These are phyloP conservation scores for Terebella lapidaria DNA, from an alignment of 2,888 invertebrate genomes.

Conservation along the genomic window DNA sequence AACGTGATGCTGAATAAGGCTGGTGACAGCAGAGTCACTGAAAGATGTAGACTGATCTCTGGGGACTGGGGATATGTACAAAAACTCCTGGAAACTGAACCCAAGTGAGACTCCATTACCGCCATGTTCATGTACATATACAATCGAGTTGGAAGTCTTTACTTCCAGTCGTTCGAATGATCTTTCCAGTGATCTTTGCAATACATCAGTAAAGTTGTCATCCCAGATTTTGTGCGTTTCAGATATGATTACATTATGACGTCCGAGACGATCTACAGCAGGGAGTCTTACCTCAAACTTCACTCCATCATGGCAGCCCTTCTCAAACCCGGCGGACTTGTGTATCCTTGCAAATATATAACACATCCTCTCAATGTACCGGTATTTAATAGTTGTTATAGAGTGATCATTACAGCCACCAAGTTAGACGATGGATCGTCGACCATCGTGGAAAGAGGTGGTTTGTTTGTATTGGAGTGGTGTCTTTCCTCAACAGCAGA, in stretches of 20 bases:
- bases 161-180: no score
- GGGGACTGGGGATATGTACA: neutral
- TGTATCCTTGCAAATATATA: conserved; percentile 67
- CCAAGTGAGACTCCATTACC: neutral
- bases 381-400: no score
- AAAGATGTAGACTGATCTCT: neutral
- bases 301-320: conserved; percentile 64
- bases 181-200: neutral
- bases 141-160: no score
- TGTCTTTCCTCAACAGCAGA: no score
- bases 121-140: neutral
- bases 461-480: no score
- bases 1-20: neutral
- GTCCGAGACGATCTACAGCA: conserved; percentile 85
- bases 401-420: no score
- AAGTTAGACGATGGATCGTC: no score
- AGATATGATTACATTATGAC: conserved; percentile 82
- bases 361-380: no score
- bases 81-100: neutral
- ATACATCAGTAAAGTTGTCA: neutral
- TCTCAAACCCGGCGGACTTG: conserved; percentile 62
- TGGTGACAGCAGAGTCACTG: neutral
- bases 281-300: conserved; percentile 72
- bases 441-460: no score
- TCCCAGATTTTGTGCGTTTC: no score